Conservation (phyloP, 2,888 invertebrate species). For the Nomada flava region DNA sequence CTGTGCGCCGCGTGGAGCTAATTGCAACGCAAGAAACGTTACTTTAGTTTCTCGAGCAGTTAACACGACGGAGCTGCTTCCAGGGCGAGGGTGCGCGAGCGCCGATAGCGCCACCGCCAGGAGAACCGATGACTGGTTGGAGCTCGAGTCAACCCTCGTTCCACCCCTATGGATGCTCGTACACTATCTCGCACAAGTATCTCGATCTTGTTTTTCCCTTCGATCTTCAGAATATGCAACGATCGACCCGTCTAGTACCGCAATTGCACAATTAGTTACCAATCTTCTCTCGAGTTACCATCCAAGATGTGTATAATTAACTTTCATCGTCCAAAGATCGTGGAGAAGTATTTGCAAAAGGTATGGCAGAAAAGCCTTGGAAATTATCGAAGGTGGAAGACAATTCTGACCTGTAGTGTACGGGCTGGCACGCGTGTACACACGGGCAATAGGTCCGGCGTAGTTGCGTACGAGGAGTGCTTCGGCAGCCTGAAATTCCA, state of each 20-base stretch:
- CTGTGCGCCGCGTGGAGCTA: conserved; percentile 68
- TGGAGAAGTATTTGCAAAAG: no score
- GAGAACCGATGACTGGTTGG: conserved; percentile 72
- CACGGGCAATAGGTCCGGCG: neutral
- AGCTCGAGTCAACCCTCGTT: conserved; percentile 56
- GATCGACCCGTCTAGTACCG: no score
- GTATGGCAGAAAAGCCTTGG: no score
- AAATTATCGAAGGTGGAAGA: neutral
- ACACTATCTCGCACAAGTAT: neutral
- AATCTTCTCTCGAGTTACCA: no score
- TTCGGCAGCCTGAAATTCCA: conserved; percentile 67
- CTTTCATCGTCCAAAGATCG: no score
- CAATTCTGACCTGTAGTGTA: neutral
- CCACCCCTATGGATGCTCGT: neutral
- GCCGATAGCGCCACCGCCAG: conserved; percentile 59
- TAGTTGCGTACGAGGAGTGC: conserved; percentile 44
- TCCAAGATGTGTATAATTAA: no score
- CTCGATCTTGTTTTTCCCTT: neutral
- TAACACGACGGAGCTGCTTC: conserved; percentile 70
- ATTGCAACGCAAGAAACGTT: conserved; percentile 79
- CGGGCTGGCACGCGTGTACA: conserved; percentile 15
- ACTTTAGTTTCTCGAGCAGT: conserved; percentile 81
- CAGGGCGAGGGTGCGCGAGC: conserved; percentile 50
- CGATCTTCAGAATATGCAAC: no score
- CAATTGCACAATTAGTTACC: no score